These are phyloP conservation scores for Drosophila anomalata DNA, from an alignment of 2,888 invertebrate genomes.

Conservation along the genomic window DNA sequence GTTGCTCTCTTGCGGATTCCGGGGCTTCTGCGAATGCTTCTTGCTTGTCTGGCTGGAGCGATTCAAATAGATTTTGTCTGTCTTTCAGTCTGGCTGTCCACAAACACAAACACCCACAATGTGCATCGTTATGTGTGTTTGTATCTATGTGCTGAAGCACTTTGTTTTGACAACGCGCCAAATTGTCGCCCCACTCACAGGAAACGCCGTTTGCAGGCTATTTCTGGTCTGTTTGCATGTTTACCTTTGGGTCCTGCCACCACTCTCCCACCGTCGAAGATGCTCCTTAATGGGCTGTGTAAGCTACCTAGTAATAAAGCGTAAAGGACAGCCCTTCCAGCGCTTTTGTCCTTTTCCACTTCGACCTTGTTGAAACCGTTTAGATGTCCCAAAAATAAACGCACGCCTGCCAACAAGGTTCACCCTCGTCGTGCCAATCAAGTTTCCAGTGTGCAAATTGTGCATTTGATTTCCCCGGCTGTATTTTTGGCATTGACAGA, in stretches of 20 bases:
- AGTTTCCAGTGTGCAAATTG: conserved; percentile 49
- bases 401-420: conserved; percentile 45
- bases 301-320: conserved; percentile 22
- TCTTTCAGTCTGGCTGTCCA: conserved; percentile 26
- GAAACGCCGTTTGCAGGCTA: conserved; percentile 55
- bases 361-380: conserved; percentile 16
- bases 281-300: conserved; percentile 10
- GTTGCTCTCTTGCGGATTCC: conserved; percentile 38
- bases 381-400: conserved; percentile 23
- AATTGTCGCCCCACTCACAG: conserved; percentile 53
- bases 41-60: conserved; percentile 41
- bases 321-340: conserved; percentile 18
- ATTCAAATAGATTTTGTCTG: conserved; percentile 48
- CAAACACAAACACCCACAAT: background rate
- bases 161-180: conserved; percentile 70
- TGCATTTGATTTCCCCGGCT: conserved; percentile 56
- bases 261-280: conserved; percentile 5
- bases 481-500: conserved; percentile 50
- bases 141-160: conserved; percentile 40
- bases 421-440: conserved; percentile 59
- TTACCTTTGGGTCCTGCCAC: conserved; percentile 51
- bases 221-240: conserved; percentile 63
- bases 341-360: conserved; percentile 19
- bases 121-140: conserved; percentile 11
- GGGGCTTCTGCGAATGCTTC: conserved; percentile 15